Evolutionary conservation across 2,888 invertebrate genomes (phyloP).

Genomic region (Heteromurus nitidus): DNA sequence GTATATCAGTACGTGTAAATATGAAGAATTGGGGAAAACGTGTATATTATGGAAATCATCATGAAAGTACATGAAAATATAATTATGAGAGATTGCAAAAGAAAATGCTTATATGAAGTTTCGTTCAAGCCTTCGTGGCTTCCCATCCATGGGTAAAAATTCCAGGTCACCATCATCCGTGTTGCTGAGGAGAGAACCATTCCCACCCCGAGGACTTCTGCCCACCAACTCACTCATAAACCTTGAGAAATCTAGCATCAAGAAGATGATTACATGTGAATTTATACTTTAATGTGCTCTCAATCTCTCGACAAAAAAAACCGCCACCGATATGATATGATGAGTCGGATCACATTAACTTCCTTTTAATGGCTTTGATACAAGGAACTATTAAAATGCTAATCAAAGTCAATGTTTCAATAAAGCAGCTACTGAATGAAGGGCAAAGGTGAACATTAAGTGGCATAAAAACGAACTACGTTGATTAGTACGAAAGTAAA

Average conservation of each 20-base stretch:
- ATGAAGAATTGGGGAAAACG: conserved; percentile 7
- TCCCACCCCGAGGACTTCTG: conserved; percentile 68
- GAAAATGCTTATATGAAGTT: conserved; percentile 45
- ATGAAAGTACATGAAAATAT: background rate
- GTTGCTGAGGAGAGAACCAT: conserved; percentile 67
- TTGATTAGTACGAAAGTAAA: too few relatives aligned
- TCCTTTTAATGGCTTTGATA: too few relatives aligned
- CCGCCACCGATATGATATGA: too few relatives aligned
- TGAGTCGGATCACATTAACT: too few relatives aligned
- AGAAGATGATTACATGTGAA: too few relatives aligned
- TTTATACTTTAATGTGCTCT: too few relatives aligned
- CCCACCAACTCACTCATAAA: conserved; percentile 72
- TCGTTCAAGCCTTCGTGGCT: conserved; percentile 53
- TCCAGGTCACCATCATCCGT: conserved; percentile 70
- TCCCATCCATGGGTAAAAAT: conserved; percentile 68
- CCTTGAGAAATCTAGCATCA: conserved; percentile 62
- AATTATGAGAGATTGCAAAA: conserved; percentile 21
- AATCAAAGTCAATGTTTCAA: too few relatives aligned
- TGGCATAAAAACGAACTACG: too few relatives aligned
- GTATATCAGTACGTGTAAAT: background rate
- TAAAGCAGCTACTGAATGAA: too few relatives aligned
- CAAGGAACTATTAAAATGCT: too few relatives aligned
- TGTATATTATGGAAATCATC: background rate
- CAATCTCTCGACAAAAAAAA: too few relatives aligned
- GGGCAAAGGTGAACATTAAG: too few relatives aligned